Percentiles rank a stretch among this genome's conserved stretches.
Conservation (phyloP, 1,140 invertebrate species). For the Drosophila willistoni region DNA sequence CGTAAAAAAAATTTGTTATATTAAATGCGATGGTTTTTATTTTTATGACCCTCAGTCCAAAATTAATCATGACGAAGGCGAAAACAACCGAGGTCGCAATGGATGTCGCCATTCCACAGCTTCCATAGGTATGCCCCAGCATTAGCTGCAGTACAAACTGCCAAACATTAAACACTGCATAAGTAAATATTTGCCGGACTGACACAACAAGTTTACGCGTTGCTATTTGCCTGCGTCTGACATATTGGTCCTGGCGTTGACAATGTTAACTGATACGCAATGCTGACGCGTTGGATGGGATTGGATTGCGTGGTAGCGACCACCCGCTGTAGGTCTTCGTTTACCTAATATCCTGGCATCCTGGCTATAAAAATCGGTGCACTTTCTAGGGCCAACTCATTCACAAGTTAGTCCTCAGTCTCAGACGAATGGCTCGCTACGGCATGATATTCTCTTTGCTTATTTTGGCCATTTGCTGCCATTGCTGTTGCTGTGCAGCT, state of each 20-base stretch:
- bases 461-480: slow-evolving; percentile 34
- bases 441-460: slow-evolving; percentile 30
- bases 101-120: not conserved
- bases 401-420: slow-evolving; percentile 40
- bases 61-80: slow-evolving; percentile 45
- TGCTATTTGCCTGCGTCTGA: slow-evolving; percentile 67
- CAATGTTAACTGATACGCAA: slow-evolving; percentile 44
- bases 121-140: too few relatives aligned
- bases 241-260: slow-evolving; percentile 73
- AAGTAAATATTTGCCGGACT: slow-evolving; percentile 69
- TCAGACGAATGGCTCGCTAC: slow-evolving; percentile 45
- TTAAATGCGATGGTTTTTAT: slow-evolving; percentile 14
- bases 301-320: slow-evolving; percentile 38
- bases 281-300: slow-evolving; percentile 11
- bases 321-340: slow-evolving; percentile 49
- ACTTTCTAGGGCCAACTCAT: slow-evolving; percentile 38
- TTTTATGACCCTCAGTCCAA: slow-evolving; percentile 57
- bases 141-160: slow-evolving; percentile 35
- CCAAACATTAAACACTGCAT: slow-evolving; percentile 76
- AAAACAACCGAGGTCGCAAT: not conserved
- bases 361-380: slow-evolving; percentile 51
- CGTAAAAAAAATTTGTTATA: slow-evolving; percentile 31
- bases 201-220: slow-evolving; percentile 36
- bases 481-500: slow-evolving; percentile 15
- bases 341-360: slow-evolving; percentile 47